These are phyloP conservation scores for Phalacrocorax aristotelis DNA, from an alignment of 2,113 vertebrate species.

Conservation along the genomic window DNA sequence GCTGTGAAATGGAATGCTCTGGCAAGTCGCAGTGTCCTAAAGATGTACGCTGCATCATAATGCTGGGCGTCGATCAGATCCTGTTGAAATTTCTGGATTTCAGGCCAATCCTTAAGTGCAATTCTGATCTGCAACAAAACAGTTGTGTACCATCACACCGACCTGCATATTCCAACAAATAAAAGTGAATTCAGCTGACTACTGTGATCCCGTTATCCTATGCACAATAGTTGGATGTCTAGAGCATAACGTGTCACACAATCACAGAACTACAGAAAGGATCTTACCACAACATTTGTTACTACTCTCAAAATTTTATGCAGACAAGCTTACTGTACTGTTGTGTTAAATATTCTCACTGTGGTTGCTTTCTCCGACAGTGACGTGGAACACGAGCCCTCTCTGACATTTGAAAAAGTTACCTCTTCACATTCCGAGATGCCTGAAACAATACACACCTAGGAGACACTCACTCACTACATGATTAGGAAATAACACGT, in stretches of 20 bases:
- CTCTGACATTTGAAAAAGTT: neutral
- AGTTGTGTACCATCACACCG: neutral
- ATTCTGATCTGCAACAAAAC: slow-evolving; percentile 81
- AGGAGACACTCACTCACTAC: neutral
- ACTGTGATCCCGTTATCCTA: neutral
- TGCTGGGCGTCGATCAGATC: slow-evolving; percentile 86
- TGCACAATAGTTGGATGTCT: neutral
- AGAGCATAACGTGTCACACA: neutral
- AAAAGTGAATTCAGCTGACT: neutral
- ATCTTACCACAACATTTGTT: neutral
- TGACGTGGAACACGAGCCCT: neutral
- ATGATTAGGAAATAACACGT: neutral
- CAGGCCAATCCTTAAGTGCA: slow-evolving; percentile 88
- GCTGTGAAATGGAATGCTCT: slow-evolving; percentile 90
- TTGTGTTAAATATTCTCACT: neutral
- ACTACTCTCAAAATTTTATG: neutral
- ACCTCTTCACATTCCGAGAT: neutral
- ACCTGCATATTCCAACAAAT: neutral
- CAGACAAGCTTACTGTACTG: neutral
- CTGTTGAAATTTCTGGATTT: slow-evolving; percentile 82
- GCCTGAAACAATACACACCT: neutral
- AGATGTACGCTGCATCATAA: slow-evolving; percentile 83
- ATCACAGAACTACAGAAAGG: neutral
- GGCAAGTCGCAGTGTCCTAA: slow-evolving; percentile 76
- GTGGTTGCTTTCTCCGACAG: neutral